A percentile compares a stretch with the other conserved stretches of the same genome.
phyloP scores from a whole-genome alignment of 1,140 invertebrate species.

The Sycophila sp. region DNA sequence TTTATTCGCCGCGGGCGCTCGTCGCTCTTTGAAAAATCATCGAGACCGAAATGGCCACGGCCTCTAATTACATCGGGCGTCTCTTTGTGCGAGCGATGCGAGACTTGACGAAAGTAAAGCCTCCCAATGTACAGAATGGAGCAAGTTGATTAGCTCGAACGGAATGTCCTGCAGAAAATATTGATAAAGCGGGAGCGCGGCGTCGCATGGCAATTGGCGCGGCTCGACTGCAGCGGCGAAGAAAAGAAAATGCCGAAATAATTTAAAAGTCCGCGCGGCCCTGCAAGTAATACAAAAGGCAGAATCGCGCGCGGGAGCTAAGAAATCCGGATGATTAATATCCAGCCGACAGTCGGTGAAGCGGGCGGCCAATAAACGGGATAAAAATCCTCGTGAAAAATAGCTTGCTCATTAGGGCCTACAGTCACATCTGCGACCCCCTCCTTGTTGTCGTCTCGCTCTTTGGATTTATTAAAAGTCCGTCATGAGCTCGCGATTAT shows the following conservation, averaged over 20 bases:
- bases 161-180: too few species aligned
- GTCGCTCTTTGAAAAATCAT: too few species aligned
- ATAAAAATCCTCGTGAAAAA: slow-evolving; percentile 69
- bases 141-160: too few species aligned
- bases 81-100: too few species aligned
- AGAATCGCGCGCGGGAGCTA: background rate
- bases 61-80: too few species aligned
- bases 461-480: slow-evolving; percentile 36
- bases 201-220: too few species aligned
- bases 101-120: too few species aligned
- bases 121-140: too few species aligned
- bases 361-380: slow-evolving; percentile 67
- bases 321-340: slow-evolving; percentile 62
- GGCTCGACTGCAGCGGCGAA: too few species aligned
- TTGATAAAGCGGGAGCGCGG: too few species aligned
- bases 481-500: slow-evolving; percentile 29
- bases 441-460: background rate
- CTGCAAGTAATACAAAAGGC: slow-evolving; percentile 42
- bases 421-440: slow-evolving; percentile 66
- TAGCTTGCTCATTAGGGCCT: slow-evolving; percentile 66
- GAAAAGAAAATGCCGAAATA: background rate
- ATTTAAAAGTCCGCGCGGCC: slow-evolving; percentile 29
- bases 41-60: too few species aligned
- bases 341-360: slow-evolving; percentile 67
- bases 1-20: too few species aligned